phyloP scores from a whole-genome alignment of 2,797 vertebrate genomes.

The Cuculus canorus region DNA sequence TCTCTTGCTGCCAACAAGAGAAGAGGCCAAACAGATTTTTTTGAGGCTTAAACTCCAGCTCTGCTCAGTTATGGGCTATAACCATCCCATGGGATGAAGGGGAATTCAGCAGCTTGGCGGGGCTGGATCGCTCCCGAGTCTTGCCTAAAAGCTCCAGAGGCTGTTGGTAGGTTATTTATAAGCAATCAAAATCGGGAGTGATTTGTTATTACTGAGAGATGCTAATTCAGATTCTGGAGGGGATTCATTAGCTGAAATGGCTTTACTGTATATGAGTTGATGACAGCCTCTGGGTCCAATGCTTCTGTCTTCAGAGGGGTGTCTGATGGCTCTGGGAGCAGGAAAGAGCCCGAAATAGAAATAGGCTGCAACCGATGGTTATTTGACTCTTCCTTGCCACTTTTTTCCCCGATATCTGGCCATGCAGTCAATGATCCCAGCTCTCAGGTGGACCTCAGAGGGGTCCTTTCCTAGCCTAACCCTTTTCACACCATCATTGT shows the following conservation, averaged over 20 bases:
- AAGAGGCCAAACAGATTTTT: neutral
- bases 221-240: slow-evolving; percentile 33
- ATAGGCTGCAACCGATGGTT: neutral
- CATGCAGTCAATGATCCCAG: neutral
- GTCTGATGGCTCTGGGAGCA: neutral
- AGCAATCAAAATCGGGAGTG: slow-evolving; percentile 40
- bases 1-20: neutral
- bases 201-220: neutral
- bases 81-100: neutral
- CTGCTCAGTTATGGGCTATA: neutral
- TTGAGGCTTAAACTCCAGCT: neutral
- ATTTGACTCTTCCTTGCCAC: neutral
- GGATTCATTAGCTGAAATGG: slow-evolving; percentile 42
- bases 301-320: neutral
- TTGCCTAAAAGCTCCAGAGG: neutral
- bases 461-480: neutral
- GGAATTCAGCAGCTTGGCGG: rapidly evolving
- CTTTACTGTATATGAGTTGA: neutral
- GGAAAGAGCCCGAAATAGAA: neutral
- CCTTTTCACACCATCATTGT: rapidly evolving
- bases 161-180: slow-evolving; percentile 21
- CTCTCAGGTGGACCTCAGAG: neutral
- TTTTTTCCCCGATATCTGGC: neutral
- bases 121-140: neutral
- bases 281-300: neutral